Conservation (phyloP, 1,140 invertebrate genomes). For the Drosophila punjabiensis region DNA sequence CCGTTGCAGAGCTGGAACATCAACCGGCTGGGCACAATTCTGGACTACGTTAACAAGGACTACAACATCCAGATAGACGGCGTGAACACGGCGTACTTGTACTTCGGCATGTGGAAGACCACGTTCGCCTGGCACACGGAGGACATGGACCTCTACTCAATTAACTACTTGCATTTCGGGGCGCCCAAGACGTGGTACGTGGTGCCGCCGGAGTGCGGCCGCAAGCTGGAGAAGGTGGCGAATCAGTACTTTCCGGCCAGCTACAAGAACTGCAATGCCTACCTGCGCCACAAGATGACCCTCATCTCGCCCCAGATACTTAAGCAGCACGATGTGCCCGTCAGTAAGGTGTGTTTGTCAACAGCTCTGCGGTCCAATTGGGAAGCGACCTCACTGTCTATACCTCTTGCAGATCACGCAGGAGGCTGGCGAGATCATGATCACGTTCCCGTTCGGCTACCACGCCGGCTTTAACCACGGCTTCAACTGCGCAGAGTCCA, state of each 20-base stretch:
- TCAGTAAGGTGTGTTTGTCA: slow-evolving; percentile 89
- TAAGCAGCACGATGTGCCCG: slow-evolving; percentile 97
- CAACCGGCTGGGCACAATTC: slow-evolving; percentile 95
- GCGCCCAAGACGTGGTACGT: slow-evolving; percentile 98
- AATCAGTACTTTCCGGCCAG: slow-evolving; percentile 96
- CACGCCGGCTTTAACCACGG: slow-evolving; percentile 99
- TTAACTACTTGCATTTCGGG: slow-evolving; percentile 98
- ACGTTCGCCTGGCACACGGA: slow-evolving; percentile 99
- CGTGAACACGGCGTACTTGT: slow-evolving; percentile 99
- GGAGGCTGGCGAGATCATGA: slow-evolving; percentile 98
- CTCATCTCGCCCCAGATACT: slow-evolving; percentile 97
- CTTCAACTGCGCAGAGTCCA: slow-evolving; percentile 99
- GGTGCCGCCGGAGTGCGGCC: slow-evolving; percentile 97
- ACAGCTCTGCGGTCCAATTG: not conserved
- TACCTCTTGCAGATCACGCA: slow-evolving; percentile 92
- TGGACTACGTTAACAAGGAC: slow-evolving; percentile 97
- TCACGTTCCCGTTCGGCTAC: slow-evolving; percentile 99
- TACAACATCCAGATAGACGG: slow-evolving; percentile 99
- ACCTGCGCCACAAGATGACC: slow-evolving; percentile 99
- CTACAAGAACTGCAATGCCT: slow-evolving; percentile 95
- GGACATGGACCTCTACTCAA: slow-evolving; percentile 99
- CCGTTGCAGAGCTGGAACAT: slow-evolving; percentile 94
- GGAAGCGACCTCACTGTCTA: not conserved
- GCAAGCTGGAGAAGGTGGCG: slow-evolving; percentile 96
- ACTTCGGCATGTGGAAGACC: slow-evolving; percentile 99